A percentile compares a stretch with the other conserved stretches of the same genome.
Conservation (phyloP, 1,140 invertebrate species). For the Pollicipes pollicipes region DNA sequence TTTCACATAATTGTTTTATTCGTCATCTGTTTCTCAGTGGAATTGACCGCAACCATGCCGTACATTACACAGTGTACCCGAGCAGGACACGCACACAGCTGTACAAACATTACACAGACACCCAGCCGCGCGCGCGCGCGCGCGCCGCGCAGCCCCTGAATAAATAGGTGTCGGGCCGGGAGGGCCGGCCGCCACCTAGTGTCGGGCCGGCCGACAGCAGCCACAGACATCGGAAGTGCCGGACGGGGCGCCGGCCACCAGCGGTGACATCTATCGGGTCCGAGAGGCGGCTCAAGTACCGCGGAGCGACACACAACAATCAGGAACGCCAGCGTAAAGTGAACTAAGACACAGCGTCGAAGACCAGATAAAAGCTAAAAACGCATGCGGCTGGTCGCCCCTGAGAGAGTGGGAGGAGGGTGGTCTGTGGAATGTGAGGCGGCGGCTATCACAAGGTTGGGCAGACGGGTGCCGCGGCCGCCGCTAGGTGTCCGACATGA, state of each 20-base stretch:
- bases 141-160: background rate
- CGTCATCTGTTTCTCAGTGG: background rate
- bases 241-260: too few species aligned
- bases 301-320: background rate
- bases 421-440: background rate
- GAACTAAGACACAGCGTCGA: constrained; percentile 1
- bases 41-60: constrained; percentile 1
- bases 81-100: background rate
- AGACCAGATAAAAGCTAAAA: constrained; percentile 1
- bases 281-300: too few species aligned
- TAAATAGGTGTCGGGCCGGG: background rate
- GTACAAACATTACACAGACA: background rate
- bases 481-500: constrained; percentile 52
- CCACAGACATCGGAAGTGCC: too few species aligned
- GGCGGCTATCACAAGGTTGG: constrained; percentile 1
- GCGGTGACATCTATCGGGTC: too few species aligned
- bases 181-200: too few species aligned
- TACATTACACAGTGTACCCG: background rate
- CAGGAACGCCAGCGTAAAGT: background rate
- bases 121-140: too few species aligned
- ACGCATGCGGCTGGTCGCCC: background rate
- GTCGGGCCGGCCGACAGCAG: too few species aligned
- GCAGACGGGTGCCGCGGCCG: background rate
- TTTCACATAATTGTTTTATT: background rate
- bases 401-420: background rate